These are phyloP conservation scores for Altica lythri DNA, from an alignment of 2,888 invertebrate species.

Conservation along the genomic window DNA sequence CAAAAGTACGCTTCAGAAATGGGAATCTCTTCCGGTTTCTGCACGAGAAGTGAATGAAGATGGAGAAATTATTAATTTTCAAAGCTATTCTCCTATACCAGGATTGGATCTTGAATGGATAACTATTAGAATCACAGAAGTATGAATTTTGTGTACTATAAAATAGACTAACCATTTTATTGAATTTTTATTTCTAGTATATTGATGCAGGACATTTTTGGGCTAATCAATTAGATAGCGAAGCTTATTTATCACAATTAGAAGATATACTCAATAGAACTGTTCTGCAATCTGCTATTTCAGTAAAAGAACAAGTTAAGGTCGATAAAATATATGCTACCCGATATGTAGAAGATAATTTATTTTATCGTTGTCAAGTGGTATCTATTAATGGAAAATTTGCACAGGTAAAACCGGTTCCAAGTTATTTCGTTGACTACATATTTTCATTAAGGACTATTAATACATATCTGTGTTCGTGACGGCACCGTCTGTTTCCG, in stretches of 20 bases:
- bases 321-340: conserved; percentile 65
- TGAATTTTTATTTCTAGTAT: conserved; percentile 57
- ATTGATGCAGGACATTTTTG: conserved; percentile 71
- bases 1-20: conserved; percentile 19
- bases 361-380: conserved; percentile 63
- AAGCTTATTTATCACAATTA: conserved; percentile 49
- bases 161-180: not conserved
- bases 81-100: conserved; percentile 44
- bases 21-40: not conserved
- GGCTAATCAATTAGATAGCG: conserved; percentile 62
- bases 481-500: no score
- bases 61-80: conserved; percentile 38
- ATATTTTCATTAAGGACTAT: no score
- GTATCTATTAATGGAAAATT: not conserved
- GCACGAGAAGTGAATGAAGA: conserved; percentile 15
- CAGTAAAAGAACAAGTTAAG: conserved; percentile 34
- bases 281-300: conserved; percentile 45
- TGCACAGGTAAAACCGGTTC: conserved; percentile 17
- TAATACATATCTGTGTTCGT: no score
- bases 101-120: conserved; percentile 43
- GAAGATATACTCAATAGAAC: conserved; percentile 53
- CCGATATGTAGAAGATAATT: conserved; percentile 58
- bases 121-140: conserved; percentile 42
- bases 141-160: conserved; percentile 25
- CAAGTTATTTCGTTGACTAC: no score